Evolutionary conservation across 2,888 invertebrate genomes (phyloP), one percentile per base, ranked within the genome.

Genomic region (Pharmacophagus antenor): DNA sequence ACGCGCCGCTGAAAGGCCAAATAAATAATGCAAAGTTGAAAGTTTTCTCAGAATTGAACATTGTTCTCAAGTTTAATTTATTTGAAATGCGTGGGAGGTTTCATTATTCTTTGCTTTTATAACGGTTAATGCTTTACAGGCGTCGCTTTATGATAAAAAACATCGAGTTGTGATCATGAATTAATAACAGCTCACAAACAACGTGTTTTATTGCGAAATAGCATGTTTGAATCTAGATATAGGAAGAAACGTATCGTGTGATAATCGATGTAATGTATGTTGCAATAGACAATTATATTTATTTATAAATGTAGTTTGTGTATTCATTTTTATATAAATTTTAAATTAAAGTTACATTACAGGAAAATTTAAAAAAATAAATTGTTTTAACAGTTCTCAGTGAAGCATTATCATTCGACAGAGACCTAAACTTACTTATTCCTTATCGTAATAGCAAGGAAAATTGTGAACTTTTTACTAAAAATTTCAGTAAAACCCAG

Each of bases 41-140:
- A 61, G 56, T 61, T 56, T 61, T 61, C 61, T 61, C 61, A 61
- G 56, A 56, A 61, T 61, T 60, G 50, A 60, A 51, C 55, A 60
- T 60, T 61, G 61, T 61, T 60, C 51, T 52, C 52, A 31, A 47
- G n/a, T 52, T 22, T 31, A 25, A 56, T 31, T 56, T 56, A 56
- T 61, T 56, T 51, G 51, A 47, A 56, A 31, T 61, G 48, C 56
- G 56, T 61, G 61, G 52, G 61, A 61, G 60, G n/a, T 37, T 55
- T 10, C 0, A 56, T 41, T 37, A n/a, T 46, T 55, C 27, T 49
- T 55, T n/a, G 41, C 41, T 53, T 58, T 17, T 23, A 23, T 25
- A 37, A 53, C 3, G 25, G 47, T n/a, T 22, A 46, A 22, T 22
- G 23, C 58, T 48, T 22, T 53, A 44, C 58, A 37, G n/a, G 42